These are phyloP conservation scores for Diabrotica virgifera DNA, from an alignment of 1,140 invertebrate genomes.

Conservation along the genomic window DNA sequence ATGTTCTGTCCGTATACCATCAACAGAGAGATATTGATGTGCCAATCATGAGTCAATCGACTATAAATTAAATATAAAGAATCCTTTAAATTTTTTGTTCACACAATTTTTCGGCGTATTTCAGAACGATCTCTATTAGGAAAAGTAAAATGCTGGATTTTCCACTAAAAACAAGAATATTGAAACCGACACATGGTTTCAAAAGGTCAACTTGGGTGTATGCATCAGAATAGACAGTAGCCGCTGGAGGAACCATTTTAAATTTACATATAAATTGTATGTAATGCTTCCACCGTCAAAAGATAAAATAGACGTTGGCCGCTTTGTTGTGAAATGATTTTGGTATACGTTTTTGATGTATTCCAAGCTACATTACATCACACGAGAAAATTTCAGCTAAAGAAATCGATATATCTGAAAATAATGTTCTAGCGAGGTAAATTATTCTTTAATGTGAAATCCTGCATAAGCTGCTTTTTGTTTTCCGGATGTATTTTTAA, in stretches of 20 bases:
- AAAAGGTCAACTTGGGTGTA: slow-evolving; percentile 4
- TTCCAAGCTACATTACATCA: slow-evolving; percentile 5
- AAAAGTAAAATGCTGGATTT: neutral
- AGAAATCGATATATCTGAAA: no score
- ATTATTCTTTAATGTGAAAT: no score
- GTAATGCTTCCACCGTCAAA: slow-evolving; percentile 6
- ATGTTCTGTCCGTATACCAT: no score
- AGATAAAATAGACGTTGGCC: slow-evolving; percentile 7
- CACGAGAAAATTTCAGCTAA: neutral
- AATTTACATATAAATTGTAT: slow-evolving; percentile 16
- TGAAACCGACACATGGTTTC: slow-evolving; percentile 4
- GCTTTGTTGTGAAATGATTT: slow-evolving; percentile 12
- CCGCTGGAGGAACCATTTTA: slow-evolving; percentile 3
- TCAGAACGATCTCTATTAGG: no score
- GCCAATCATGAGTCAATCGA: no score
- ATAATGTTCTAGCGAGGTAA: no score
- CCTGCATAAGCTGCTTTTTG: no score
- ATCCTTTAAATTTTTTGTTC: no score
- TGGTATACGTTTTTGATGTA: slow-evolving; percentile 8
- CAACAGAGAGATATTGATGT: no score
- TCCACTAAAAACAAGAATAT: neutral
- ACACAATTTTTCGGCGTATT: no score
- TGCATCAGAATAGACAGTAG: slow-evolving; percentile 8
- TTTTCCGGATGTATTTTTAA: no score
- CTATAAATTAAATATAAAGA: no score